Evolutionary conservation across 2,797 vertebrate genomes (phyloP).

Genomic region (Coregonus ussuriensis): DNA sequence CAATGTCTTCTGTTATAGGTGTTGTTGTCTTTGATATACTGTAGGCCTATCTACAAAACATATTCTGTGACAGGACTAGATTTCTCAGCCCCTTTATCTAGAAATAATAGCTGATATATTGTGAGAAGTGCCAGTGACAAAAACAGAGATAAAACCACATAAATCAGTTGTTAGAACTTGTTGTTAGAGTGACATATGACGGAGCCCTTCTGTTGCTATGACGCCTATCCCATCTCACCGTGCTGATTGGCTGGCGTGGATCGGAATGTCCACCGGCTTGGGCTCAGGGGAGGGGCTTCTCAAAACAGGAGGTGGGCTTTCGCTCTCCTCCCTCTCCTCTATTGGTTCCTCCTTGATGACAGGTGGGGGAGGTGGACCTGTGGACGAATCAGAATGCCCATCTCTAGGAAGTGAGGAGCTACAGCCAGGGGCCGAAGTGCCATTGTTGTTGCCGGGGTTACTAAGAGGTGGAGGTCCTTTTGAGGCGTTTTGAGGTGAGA

Average conservation of each 20-base stretch:
- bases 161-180: not conserved
- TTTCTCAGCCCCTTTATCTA: not conserved
- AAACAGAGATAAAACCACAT: not conserved
- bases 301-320: slow-evolving; percentile 85
- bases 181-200: not conserved
- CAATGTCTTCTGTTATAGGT: slow-evolving; percentile 13
- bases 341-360: slow-evolving; percentile 90
- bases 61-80: not conserved
- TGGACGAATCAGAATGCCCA: slow-evolving; percentile 66
- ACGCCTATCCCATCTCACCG: slow-evolving; percentile 75
- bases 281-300: slow-evolving; percentile 95
- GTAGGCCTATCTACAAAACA: not conserved
- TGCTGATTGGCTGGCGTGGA: slow-evolving; percentile 97
- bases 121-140: not conserved
- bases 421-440: slow-evolving; percentile 52
- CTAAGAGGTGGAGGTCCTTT: slow-evolving; percentile 80
- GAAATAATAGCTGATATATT: not conserved
- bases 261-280: slow-evolving; percentile 93
- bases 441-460: slow-evolving; percentile 69
- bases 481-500: slow-evolving; percentile 73
- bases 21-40: not conserved
- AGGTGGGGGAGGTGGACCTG: slow-evolving; percentile 66
- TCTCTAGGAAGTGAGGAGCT: slow-evolving; percentile 59
- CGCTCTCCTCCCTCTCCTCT: slow-evolving; percentile 85
- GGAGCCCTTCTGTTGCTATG: not conserved